Evolutionary conservation across 2,888 invertebrate genomes (phyloP), one percentile per base, ranked within the genome.

Genomic region (Heteromyza rotundicornis): DNA sequence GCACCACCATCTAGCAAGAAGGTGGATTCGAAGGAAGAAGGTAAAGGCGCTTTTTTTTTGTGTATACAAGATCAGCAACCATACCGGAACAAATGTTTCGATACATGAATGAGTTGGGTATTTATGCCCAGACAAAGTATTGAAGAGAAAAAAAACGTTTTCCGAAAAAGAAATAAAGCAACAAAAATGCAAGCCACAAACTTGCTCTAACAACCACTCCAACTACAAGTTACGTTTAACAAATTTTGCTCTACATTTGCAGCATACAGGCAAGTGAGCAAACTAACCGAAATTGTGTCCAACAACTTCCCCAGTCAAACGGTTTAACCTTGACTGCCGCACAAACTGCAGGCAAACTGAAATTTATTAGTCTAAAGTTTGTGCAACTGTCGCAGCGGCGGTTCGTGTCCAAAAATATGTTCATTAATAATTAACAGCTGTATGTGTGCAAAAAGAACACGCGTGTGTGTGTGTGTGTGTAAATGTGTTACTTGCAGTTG

Each of bases 371-470:
- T 7, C 49, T 10, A 10, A 35, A 51, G 32, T n/a, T 14, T 40
- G 23, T 23, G 24, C 14, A 52, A 52, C n/a, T 52, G 52, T 52
- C 52, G 27, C 52, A 50, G 22, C 50, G 10, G 7, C 10, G 14
- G 14, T 7, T 52, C 52, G 44, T 47, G 49, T 32, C 24, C 32
- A 47, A 57, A 54, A 54, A 23, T 59, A 32, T 59, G 59, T 59
- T 22, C 53, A 14, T 23, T 59, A 32, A 32, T 59, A 59, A 59
- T 59, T 59, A 59, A 59, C 20, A 51, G 5, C 5, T 7, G 5
- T 14, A 10, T 40, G 40, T 40, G 40, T 40, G 40, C 22, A 24
- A 40, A 51, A 17, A 47, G 17, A 47, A 19, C 20, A 51, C 14
- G 19, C 5, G 5, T 14, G 20, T 40, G 40, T 40, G 40, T 40